Conservation (phyloP, 2,113 vertebrate species). For the Tachycineta bicolor region DNA sequence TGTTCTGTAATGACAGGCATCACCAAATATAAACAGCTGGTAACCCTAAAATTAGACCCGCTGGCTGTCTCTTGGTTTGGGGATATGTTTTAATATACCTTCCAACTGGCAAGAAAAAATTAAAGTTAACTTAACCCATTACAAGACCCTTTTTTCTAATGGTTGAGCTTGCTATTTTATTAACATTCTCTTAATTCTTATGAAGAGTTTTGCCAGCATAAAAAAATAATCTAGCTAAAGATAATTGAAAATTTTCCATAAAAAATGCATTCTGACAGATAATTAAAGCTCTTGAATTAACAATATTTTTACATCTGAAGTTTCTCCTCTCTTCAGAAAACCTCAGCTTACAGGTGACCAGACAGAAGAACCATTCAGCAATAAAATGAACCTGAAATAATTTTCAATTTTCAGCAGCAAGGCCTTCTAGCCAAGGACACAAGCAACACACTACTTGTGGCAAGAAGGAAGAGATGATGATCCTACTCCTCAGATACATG, state of each 20-base stretch:
- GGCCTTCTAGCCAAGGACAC: neutral
- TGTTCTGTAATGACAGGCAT: constrained; percentile 62
- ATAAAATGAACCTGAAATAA: neutral
- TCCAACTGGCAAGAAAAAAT: constrained; percentile 19
- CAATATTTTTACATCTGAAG: neutral
- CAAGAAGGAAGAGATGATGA: neutral
- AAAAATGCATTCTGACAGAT: neutral
- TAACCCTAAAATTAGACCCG: constrained; percentile 33
- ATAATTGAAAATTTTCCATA: neutral
- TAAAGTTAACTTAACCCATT: constrained; percentile 43
- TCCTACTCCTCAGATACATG: neutral
- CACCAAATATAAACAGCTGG: constrained; percentile 60
- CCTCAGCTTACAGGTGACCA: neutral
- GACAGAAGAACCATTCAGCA: neutral
- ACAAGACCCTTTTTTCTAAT: constrained; percentile 16
- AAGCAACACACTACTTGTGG: neutral
- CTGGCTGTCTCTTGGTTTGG: constrained; percentile 30
- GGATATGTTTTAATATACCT: constrained; percentile 38
- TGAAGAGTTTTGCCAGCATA: neutral
- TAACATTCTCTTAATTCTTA: neutral
- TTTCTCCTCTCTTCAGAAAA: neutral
- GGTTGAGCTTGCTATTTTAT: neutral
- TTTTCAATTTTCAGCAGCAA: neutral
- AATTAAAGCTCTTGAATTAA: neutral
- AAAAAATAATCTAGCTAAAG: neutral